Percentiles rank a stretch among this genome's conserved stretches.
Evolutionary conservation across 37 sponge, comb jelly and placozoan genomes (phyloP).

Genomic region (Mnemiopsis leidyi): DNA sequence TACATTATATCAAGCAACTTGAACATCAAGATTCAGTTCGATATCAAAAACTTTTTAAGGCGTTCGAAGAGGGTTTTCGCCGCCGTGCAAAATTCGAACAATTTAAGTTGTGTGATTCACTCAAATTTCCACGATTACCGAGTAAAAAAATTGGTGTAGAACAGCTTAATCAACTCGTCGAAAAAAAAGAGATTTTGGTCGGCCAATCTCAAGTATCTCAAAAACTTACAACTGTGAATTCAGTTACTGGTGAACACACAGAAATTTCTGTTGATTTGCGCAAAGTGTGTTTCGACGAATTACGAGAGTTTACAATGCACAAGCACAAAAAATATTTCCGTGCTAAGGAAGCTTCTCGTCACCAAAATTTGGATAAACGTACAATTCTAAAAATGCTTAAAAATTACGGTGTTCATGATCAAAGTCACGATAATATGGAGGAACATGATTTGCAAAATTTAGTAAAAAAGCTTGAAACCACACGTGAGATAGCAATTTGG

Average conservation of each 20-base stretch:
- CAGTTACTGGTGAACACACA: background rate
- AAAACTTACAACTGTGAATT: background rate
- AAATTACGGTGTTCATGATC: background rate
- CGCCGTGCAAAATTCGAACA: background rate
- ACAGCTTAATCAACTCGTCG: background rate
- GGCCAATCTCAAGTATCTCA: background rate
- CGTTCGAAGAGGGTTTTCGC: background rate
- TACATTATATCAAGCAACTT: background rate
- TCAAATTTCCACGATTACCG: background rate
- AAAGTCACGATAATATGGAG: background rate
- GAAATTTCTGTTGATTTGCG: background rate
- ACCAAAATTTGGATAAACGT: background rate
- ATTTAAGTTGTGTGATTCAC: background rate
- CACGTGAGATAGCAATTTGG: background rate
- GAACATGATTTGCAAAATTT: background rate
- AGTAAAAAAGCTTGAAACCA: background rate
- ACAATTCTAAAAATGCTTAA: background rate
- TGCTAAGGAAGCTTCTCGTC: background rate
- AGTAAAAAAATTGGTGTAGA: background rate
- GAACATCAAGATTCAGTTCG: background rate
- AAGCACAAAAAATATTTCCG: background rate
- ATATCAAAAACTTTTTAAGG: background rate
- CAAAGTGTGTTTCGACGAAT: slow-evolving; percentile 5
- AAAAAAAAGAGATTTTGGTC: background rate
- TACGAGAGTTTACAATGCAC: background rate